Percentiles rank a stretch among this genome's conserved stretches.
These are phyloP conservation scores for Patella ulyssiponensis DNA, from an alignment of 2,888 invertebrate genomes.

Conservation along the genomic window DNA sequence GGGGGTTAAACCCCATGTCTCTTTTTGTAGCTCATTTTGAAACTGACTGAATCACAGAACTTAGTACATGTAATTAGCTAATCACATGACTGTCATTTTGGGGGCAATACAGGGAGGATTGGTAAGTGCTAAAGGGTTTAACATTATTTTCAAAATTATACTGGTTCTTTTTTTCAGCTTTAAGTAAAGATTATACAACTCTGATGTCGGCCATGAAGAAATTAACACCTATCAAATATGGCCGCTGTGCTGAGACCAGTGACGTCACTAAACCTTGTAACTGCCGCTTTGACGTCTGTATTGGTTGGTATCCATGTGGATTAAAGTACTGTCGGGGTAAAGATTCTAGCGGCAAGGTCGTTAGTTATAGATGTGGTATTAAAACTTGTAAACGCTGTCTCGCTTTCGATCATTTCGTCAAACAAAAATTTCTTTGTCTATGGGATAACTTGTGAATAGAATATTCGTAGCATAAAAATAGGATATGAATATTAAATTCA, in stretches of 20 bases:
- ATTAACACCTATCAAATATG: conserved; percentile 76
- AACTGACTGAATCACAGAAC: too few species aligned
- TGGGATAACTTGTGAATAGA: conserved; percentile 65
- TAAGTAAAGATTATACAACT: conserved; percentile 58
- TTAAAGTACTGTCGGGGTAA: conserved; percentile 93
- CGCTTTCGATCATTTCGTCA: conserved; percentile 88
- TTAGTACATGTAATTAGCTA: too few species aligned
- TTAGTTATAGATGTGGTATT: conserved; percentile 91
- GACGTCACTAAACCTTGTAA: conserved; percentile 78
- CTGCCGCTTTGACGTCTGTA: conserved; percentile 89
- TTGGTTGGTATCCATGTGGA: conserved; percentile 97
- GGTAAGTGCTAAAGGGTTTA: too few species aligned
- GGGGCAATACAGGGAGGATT: too few species aligned
- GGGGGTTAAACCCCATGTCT: too few species aligned
- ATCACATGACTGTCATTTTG: too few species aligned
- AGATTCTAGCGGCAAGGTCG: conserved; percentile 78
- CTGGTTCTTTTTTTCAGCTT: conserved; percentile 51
- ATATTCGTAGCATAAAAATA: too few species aligned
- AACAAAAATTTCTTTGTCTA: conserved; percentile 86
- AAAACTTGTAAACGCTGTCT: conserved; percentile 94
- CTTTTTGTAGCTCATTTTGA: too few species aligned
- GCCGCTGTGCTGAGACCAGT: conserved; percentile 62
- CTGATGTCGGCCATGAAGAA: conserved; percentile 80
- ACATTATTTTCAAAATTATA: conserved; percentile 66
- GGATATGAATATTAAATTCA: too few species aligned